Evolutionary conservation across 1,140 invertebrate genomes (phyloP).

Genomic region (Armadillidium nasatum): DNA sequence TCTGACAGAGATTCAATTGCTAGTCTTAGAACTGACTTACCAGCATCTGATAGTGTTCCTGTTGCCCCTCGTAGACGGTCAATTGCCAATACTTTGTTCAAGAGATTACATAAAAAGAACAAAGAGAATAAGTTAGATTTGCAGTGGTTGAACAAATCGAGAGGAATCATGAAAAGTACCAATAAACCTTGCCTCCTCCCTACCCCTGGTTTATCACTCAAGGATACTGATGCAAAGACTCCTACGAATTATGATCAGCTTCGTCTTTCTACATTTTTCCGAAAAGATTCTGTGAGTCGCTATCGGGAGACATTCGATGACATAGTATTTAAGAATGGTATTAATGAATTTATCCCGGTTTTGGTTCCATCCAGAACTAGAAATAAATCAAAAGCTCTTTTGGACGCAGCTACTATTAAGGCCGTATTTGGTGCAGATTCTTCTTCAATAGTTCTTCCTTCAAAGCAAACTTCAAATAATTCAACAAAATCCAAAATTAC

Average conservation of each 20-base stretch:
- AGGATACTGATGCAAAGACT: conserved; percentile 31
- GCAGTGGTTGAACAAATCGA: conserved; percentile 34
- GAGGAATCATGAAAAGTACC: conserved; percentile 30
- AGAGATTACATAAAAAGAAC: conserved; percentile 37
- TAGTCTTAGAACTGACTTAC: conserved; percentile 36
- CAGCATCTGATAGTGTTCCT: conserved; percentile 40
- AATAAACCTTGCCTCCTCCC: conserved; percentile 42
- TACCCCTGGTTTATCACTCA: conserved; percentile 40
- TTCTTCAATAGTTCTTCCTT: conserved; percentile 29
- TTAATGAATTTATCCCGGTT: conserved; percentile 63
- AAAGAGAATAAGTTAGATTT: conserved; percentile 39
- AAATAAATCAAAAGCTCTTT: conserved; percentile 67
- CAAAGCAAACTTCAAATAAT: not conserved
- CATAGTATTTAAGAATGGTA: conserved; percentile 54
- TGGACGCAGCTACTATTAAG: conserved; percentile 66
- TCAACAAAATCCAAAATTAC: not conserved
- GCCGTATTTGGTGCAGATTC: conserved; percentile 46
- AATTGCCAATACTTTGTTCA: conserved; percentile 37
- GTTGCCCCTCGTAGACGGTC: conserved; percentile 33
- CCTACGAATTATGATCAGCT: conserved; percentile 32
- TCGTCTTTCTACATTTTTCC: conserved; percentile 51
- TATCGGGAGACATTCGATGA: conserved; percentile 65
- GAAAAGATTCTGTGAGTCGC: conserved; percentile 64
- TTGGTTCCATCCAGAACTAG: conserved; percentile 68
- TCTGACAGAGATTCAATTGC: conserved; percentile 41